phyloP scores from a whole-genome alignment of 2,113 vertebrate genomes.

The Alces alces region DNA sequence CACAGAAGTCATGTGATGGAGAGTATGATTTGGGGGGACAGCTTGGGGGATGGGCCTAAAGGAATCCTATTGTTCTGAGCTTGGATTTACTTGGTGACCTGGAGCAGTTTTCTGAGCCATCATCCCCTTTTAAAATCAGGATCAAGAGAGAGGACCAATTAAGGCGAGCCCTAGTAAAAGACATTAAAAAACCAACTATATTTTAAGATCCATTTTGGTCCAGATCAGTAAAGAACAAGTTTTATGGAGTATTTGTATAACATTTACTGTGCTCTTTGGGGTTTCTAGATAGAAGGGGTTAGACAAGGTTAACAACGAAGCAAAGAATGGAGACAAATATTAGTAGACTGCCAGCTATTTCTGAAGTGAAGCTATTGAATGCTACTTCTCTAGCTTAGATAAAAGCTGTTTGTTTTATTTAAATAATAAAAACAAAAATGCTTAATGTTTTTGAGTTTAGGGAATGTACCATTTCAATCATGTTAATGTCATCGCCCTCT shows the following conservation, averaged over 20 bases:
- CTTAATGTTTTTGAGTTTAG: constrained; percentile 3
- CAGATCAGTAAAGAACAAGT: neutral
- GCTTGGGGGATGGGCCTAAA: neutral
- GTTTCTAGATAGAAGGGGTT: neutral
- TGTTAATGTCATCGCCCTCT: neutral
- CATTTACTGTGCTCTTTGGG: neutral
- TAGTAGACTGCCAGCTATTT: neutral
- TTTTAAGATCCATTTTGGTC: constrained; percentile 18
- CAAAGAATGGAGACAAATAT: neutral
- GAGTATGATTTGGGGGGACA: neutral
- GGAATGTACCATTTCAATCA: neutral
- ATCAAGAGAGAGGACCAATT: neutral
- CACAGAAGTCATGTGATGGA: neutral
- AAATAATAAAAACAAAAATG: constrained; percentile 20
- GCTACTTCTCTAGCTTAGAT: neutral
- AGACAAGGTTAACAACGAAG: neutral
- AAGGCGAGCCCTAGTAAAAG: neutral
- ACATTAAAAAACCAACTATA: constrained; percentile 21
- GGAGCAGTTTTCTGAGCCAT: neutral
- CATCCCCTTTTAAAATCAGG: constrained; percentile 8
- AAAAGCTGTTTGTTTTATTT: neutral
- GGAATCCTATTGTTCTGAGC: constrained; percentile 18
- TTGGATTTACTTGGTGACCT: constrained; percentile 49
- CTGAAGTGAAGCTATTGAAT: neutral
- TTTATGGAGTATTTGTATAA: neutral